Conservation (phyloP, 2,888 invertebrate genomes). For the Acrobasis consociella region DNA sequence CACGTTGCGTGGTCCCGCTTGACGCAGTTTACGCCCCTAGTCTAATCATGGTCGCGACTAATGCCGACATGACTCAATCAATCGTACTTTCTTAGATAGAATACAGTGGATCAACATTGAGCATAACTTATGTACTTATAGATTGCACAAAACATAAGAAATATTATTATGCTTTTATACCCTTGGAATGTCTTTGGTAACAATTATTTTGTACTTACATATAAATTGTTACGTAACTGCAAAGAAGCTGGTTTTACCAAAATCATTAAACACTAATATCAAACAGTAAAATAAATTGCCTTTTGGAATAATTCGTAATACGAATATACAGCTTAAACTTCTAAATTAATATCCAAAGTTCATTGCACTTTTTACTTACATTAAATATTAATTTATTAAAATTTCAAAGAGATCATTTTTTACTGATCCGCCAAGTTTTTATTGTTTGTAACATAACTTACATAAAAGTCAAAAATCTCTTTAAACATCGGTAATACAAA, state of each 20-base stretch:
- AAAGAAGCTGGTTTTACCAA: background rate
- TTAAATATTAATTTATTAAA: background rate
- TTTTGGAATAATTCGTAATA: background rate
- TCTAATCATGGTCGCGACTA: too few species aligned
- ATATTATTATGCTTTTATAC: slow-evolving; percentile 16
- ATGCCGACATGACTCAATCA: background rate
- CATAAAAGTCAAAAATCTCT: too few species aligned
- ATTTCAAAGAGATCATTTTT: slow-evolving; percentile 14
- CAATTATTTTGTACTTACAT: slow-evolving; percentile 51
- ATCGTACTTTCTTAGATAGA: background rate
- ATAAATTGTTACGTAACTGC: slow-evolving; percentile 17
- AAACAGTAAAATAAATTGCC: slow-evolving; percentile 6
- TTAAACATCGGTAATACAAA: too few species aligned
- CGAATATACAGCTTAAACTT: background rate
- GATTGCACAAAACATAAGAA: background rate
- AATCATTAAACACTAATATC: background rate
- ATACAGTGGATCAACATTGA: background rate
- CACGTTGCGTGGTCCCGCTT: too few species aligned
- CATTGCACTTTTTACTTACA: background rate
- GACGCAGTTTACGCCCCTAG: too few species aligned
- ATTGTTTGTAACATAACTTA: too few species aligned
- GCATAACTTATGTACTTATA: background rate
- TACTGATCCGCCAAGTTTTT: background rate
- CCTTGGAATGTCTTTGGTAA: slow-evolving; percentile 49
- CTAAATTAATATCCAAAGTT: background rate